These are phyloP conservation scores for Megalops cyprinoides DNA, from an alignment of 2,797 vertebrate species.

Conservation along the genomic window DNA sequence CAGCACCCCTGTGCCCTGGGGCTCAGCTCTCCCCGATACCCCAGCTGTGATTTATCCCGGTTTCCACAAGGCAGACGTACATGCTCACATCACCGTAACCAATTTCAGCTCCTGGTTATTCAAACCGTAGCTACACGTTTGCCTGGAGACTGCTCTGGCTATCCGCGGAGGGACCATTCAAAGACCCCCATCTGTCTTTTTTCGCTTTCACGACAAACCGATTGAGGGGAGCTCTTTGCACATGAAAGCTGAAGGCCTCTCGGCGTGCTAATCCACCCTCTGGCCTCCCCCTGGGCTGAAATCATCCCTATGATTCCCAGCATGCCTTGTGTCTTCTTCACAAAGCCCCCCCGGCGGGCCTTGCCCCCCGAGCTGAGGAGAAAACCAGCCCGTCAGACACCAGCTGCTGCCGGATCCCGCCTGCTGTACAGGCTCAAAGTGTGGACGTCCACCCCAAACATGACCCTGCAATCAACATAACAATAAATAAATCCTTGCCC, in stretches of 20 bases:
- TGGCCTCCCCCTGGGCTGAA: background rate
- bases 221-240: background rate
- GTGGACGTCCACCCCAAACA: background rate
- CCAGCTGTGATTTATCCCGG: too few species aligned
- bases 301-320: background rate
- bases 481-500: background rate
- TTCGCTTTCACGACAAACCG: too few species aligned
- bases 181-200: too few species aligned
- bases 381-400: background rate
- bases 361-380: background rate
- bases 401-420: background rate
- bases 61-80: too few species aligned
- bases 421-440: background rate
- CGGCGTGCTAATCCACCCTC: background rate
- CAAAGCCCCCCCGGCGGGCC: background rate
- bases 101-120: too few species aligned
- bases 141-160: background rate
- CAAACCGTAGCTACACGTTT: too few species aligned
- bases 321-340: background rate
- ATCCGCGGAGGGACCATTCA: too few species aligned
- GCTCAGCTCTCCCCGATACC: too few species aligned
- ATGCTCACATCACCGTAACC: too few species aligned
- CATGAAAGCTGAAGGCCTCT: background rate
- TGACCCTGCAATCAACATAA: too few species aligned
- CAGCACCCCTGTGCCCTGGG: too few species aligned